Base-by-base conservation (phyloP, 2,888 invertebrate species). In the Acleris emargana region DNA sequence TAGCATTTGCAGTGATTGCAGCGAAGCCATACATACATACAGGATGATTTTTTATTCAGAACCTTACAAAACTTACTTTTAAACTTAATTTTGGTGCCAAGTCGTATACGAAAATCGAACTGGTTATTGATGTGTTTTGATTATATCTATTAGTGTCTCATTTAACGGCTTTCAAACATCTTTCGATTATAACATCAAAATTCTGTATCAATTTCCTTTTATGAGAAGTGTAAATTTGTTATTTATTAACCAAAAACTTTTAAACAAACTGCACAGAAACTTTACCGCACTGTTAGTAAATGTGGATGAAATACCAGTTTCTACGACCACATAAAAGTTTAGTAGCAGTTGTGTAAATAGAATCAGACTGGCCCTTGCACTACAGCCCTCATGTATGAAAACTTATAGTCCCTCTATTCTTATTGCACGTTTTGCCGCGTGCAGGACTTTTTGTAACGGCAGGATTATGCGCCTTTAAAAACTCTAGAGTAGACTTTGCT, bases 381-480 rank as follows among this genome's bases (percentile, higher is more conserved):
- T 50, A 52, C 57, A 61, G 55, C 32, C 51, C 45, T 60, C 61
- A 66, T 66, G 52, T 66, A 69, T 68, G 67, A 68, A 67, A 69
- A 69, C 68, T 64, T 69, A 68, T 69, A 72, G 75, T 73, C 70
- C 68, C 70, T 55, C 63, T 71, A 80, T 84, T 86, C 83, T 84
- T 82, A 80, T 80, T 84, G 84, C 83, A 77, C 84, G 82, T 85
- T 88, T 85, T 86, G 83, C 85, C 77, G 78, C 79, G 71, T 77
- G 78, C 80, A 51, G 75, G 75, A 82, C 84, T 88, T 88, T 87
- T 87, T 86, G 84, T 82, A 77, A 75, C 74, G 78, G 73, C 75
- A 73, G 76, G 80, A 82, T 81, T 81, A 83, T 83, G 78, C 74
- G 76, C 77, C 76, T 79, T 71, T 79, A 79, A 84, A 86, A 84